Conservation (phyloP, 2,797 vertebrate species). For the Chelon labrosus region DNA sequence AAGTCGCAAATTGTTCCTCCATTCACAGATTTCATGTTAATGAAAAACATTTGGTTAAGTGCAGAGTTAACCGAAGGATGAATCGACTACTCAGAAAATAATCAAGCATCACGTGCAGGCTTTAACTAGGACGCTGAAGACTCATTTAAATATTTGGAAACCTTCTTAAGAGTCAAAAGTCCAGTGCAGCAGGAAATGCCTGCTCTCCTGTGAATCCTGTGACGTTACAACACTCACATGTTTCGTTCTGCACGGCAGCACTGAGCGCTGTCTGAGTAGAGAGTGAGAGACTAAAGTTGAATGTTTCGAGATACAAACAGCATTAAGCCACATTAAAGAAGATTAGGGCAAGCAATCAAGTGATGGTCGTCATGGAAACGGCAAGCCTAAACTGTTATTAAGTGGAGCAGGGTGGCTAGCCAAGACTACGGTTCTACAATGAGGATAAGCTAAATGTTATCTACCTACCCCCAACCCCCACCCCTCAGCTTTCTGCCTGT, state of each 20-base stretch:
- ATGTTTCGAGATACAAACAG: conserved; percentile 65
- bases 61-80: no score
- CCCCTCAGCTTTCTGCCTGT: conserved; percentile 58
- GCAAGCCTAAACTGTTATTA: conserved; percentile 81
- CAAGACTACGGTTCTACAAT: conserved; percentile 72
- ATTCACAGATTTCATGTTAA: no score
- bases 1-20: no score
- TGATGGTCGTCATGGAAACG: conserved; percentile 79
- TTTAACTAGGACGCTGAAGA: conserved; percentile 26
- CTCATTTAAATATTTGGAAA: conserved; percentile 27
- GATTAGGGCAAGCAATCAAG: conserved; percentile 86
- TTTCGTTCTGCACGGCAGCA: conserved; percentile 17
- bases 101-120: not conserved
- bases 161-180: conserved; percentile 32
- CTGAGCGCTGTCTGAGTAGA: conserved; percentile 18
- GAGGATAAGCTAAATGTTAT: conserved; percentile 74
- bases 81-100: no score
- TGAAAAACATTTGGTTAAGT: no score
- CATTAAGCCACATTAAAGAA: conserved; percentile 84
- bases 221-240: conserved; percentile 11
- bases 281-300: conserved; percentile 33
- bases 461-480: conserved; percentile 29
- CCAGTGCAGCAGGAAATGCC: conserved; percentile 35
- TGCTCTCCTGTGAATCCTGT: conserved; percentile 22
- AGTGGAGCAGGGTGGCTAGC: conserved; percentile 67